Evolutionary conservation across 2,888 invertebrate genomes (phyloP).

Genomic region (Apotomis turbidana): DNA sequence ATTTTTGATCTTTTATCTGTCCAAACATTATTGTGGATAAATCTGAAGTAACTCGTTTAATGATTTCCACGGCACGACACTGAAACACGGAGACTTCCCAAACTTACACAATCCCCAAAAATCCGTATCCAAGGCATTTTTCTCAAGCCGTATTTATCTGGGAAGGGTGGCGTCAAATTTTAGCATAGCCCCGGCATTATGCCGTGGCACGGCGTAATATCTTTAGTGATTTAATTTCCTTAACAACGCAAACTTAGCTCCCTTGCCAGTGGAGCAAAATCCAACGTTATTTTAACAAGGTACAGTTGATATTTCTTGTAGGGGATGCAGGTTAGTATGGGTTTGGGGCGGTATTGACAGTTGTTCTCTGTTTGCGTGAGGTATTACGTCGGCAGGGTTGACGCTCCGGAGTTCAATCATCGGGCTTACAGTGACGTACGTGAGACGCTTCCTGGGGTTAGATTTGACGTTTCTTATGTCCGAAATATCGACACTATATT

Average conservation of each 20-base stretch:
- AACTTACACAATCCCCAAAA: neutral
- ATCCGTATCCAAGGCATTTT: conserved; percentile 11
- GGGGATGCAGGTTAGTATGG: neutral
- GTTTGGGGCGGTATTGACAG: conserved; percentile 29
- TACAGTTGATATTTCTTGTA: neutral
- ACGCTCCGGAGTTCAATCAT: conserved; percentile 16
- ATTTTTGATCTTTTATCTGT: too few relatives aligned
- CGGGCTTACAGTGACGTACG: neutral
- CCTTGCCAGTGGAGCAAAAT: neutral
- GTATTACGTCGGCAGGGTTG: conserved; percentile 11
- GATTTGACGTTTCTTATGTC: too few relatives aligned
- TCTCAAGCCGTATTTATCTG: conserved; percentile 18
- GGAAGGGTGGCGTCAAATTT: conserved; percentile 24
- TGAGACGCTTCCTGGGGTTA: neutral
- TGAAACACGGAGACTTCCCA: neutral
- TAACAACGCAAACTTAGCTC: conserved; percentile 35
- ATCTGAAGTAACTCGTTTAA: neutral
- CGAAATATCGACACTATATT: too few relatives aligned
- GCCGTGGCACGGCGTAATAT: conserved; percentile 37
- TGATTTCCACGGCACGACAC: neutral
- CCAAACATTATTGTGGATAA: too few relatives aligned
- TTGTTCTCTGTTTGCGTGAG: conserved; percentile 23
- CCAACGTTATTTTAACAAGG: neutral
- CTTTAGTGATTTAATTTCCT: conserved; percentile 42
- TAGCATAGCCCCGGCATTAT: conserved; percentile 30